phyloP scores from a whole-genome alignment of 2,113 vertebrate species.

The Probosciger aterrimus region DNA sequence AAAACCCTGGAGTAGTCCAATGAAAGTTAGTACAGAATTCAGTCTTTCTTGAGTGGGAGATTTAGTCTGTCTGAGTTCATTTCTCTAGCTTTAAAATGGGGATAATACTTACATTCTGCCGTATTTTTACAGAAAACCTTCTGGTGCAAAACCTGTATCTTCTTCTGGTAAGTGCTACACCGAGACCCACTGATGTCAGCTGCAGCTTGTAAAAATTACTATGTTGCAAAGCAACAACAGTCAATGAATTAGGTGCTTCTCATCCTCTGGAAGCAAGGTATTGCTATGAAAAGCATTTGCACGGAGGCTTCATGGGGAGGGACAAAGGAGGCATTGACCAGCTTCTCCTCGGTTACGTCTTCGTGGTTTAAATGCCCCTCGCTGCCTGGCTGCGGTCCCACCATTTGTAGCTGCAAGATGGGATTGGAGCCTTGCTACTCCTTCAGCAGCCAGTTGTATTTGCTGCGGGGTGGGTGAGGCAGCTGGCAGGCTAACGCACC shows the following conservation, averaged over 20 bases:
- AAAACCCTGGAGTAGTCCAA: not conserved
- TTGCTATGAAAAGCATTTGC: not conserved
- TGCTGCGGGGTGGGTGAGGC: not conserved
- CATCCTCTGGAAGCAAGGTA: not conserved
- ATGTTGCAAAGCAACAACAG: not conserved
- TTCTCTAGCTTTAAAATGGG: not conserved
- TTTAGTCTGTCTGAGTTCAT: not conserved
- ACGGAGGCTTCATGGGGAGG: fast-evolving
- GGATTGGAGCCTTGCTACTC: not conserved
- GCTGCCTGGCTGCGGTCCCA: not conserved
- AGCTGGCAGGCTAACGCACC: not conserved
- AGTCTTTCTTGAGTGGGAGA: constrained; percentile 1
- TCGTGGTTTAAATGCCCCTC: not conserved
- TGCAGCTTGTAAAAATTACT: not conserved
- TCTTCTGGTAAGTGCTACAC: not conserved
- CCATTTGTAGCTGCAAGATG: not conserved
- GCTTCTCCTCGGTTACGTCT: not conserved
- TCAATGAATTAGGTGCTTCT: not conserved
- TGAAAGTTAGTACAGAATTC: constrained; percentile 12
- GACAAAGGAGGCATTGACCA: not conserved
- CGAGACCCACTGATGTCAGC: not conserved
- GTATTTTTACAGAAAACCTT: not conserved
- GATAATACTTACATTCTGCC: constrained; percentile 8
- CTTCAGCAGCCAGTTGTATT: not conserved
- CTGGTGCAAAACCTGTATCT: not conserved